Conservation (phyloP, 1,140 invertebrate species). For the Coenobita brevimanus region DNA sequence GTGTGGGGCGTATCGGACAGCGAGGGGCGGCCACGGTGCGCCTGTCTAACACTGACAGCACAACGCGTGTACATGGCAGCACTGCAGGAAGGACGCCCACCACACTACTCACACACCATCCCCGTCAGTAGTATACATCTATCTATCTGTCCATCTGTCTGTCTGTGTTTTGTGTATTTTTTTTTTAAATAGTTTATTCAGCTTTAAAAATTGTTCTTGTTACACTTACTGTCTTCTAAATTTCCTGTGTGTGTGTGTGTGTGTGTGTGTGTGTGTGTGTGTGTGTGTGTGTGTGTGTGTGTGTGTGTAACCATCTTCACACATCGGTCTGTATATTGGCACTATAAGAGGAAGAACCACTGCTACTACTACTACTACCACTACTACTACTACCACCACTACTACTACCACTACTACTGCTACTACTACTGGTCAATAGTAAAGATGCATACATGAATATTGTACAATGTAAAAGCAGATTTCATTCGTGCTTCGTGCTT, state of each 20-base stretch:
- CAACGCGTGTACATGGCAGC: conserved; percentile 7
- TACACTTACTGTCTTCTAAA: neutral
- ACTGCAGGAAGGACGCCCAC: conserved; percentile 36
- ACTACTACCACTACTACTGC: too few species aligned
- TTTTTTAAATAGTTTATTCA: too few species aligned
- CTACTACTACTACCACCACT: too few species aligned
- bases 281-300: too few species aligned
- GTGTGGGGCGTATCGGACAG: conserved; percentile 20
- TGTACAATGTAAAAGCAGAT: too few species aligned
- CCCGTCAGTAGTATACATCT: neutral
- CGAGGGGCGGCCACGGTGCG: conserved; percentile 16
- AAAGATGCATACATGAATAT: too few species aligned
- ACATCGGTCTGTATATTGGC: too few species aligned
- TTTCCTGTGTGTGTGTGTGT: neutral
- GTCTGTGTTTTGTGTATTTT: neutral
- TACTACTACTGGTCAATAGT: too few species aligned
- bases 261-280: neutral
- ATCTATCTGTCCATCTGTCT: neutral
- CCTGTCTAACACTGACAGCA: neutral
- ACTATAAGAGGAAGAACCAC: too few species aligned
- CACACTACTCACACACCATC: conserved; percentile 31
- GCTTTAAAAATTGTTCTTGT: neutral
- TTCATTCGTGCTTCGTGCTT: too few species aligned
- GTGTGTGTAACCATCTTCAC: too few species aligned
- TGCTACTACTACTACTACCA: too few species aligned